A percentile compares a stretch with the other conserved stretches of the same genome.
Conservation (phyloP, 2,888 invertebrate species). For the Escarpia spicata region DNA sequence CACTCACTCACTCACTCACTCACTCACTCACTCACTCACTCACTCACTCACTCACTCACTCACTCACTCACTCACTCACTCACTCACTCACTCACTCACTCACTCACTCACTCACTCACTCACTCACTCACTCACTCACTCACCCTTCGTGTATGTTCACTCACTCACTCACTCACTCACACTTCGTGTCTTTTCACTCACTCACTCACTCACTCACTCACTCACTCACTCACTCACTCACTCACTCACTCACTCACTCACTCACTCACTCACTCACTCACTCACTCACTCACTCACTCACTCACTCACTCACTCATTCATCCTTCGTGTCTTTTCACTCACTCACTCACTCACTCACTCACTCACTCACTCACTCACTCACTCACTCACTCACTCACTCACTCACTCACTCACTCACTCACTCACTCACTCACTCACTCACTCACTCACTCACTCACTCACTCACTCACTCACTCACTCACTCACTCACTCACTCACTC, state of each 20-base stretch:
- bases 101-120: too few species aligned
- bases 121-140: too few species aligned
- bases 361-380: conserved; percentile 28
- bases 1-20: too few species aligned
- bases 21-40: too few species aligned
- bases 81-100: too few species aligned
- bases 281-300: background rate
- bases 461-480: conserved; percentile 37
- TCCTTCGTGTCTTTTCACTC: background rate
- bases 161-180: too few species aligned
- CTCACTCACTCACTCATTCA: background rate
- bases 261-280: conserved; percentile 5
- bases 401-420: conserved; percentile 38
- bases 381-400: conserved; percentile 37
- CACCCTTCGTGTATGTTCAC: too few species aligned
- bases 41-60: too few species aligned
- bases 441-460: conserved; percentile 37
- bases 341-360: background rate
- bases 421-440: conserved; percentile 38
- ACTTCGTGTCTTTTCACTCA: background rate
- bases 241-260: background rate
- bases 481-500: conserved; percentile 37
- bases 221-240: background rate
- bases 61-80: too few species aligned
- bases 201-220: background rate